phyloP scores from a whole-genome alignment of 1,140 invertebrate genomes.

The Ooceraea biroi region DNA sequence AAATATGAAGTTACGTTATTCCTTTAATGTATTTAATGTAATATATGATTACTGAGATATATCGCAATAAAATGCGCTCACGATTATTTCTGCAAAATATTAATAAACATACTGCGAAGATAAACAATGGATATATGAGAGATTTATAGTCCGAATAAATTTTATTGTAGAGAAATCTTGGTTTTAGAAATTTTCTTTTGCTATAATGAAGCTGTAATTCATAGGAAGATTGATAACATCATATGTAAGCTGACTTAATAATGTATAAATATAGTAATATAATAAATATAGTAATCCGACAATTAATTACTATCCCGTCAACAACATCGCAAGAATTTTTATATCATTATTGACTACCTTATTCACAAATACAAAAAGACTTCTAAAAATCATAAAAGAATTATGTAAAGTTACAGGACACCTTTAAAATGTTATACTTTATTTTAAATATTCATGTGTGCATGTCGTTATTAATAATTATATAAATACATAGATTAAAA shows the following conservation, averaged over 20 bases:
- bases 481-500: background rate
- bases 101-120: background rate
- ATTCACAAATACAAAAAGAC: background rate
- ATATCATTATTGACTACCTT: background rate
- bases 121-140: background rate
- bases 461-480: background rate
- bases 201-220: background rate
- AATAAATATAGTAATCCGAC: too few species aligned
- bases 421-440: background rate
- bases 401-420: background rate
- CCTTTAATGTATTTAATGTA: too few species aligned
- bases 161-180: background rate
- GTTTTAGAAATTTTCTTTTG: conserved; percentile 1
- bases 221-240: too few species aligned
- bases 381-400: background rate
- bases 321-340: background rate
- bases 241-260: too few species aligned
- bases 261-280: too few species aligned
- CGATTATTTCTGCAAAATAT: background rate
- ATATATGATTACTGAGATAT: background rate
- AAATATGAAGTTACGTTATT: background rate
- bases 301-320: background rate
- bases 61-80: background rate
- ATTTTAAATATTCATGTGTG: background rate
- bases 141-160: background rate